Conservation (phyloP, 2,888 invertebrate species). For the Cenopis cana region DNA sequence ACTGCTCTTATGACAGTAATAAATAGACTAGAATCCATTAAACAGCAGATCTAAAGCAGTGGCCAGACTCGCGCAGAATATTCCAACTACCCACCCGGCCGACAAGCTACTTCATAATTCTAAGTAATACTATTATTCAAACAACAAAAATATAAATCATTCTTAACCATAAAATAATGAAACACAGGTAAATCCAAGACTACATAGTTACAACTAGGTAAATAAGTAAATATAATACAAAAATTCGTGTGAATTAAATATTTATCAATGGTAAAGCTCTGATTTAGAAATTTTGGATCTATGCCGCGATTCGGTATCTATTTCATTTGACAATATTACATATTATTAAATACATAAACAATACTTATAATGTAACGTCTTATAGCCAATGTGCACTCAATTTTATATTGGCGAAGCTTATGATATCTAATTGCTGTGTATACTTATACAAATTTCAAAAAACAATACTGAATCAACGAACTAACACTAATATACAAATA, state of each 20-base stretch:
- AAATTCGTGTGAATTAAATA: slow-evolving; percentile 52
- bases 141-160: slow-evolving; percentile 69
- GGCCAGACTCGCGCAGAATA: slow-evolving; percentile 11
- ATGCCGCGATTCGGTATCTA: slow-evolving; percentile 44
- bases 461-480: slow-evolving; percentile 72
- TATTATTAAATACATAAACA: slow-evolving; percentile 66
- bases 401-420: slow-evolving; percentile 66
- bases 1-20: slow-evolving; percentile 6
- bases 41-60: slow-evolving; percentile 28
- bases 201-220: slow-evolving; percentile 54
- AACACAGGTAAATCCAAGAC: slow-evolving; percentile 63
- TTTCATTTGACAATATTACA: slow-evolving; percentile 52
- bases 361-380: slow-evolving; percentile 57
- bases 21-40: slow-evolving; percentile 36
- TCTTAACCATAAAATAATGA: slow-evolving; percentile 67
- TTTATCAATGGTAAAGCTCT: slow-evolving; percentile 66
- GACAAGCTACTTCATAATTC: slow-evolving; percentile 60
- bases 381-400: slow-evolving; percentile 72
- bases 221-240: slow-evolving; percentile 47
- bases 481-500: slow-evolving; percentile 62
- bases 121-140: slow-evolving; percentile 67
- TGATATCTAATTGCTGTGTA: slow-evolving; percentile 63
- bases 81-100: slow-evolving; percentile 49
- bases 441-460: slow-evolving; percentile 55
- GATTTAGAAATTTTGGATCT: slow-evolving; percentile 62